A percentile compares a stretch with the other conserved stretches of the same genome.
These are phyloP conservation scores for Oreochromis niloticus DNA, from an alignment of 2,113 vertebrate species.

Conservation along the genomic window DNA sequence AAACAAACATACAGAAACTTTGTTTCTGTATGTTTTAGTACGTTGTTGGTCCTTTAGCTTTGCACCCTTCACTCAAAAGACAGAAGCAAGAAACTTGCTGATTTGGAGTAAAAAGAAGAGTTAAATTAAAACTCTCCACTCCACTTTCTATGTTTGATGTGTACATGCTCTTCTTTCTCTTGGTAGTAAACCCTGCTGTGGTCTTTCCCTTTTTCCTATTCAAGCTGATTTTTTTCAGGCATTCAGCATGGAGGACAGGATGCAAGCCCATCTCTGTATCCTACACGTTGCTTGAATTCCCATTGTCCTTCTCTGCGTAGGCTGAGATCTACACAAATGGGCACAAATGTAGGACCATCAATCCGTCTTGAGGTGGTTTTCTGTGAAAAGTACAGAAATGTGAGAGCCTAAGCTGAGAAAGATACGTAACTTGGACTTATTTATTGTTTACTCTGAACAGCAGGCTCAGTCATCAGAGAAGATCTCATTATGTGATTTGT, in stretches of 20 bases:
- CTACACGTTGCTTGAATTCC: not conserved
- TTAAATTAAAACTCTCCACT: not conserved
- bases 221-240: not conserved
- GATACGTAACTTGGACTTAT: not conserved
- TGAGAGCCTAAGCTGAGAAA: not conserved
- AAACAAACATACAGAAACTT: not conserved
- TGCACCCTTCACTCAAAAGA: not conserved
- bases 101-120: not conserved
- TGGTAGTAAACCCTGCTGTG: not conserved
- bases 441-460: constrained; percentile 8
- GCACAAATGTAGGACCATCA: not conserved
- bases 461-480: not conserved
- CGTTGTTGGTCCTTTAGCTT: not conserved
- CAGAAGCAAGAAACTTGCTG: not conserved
- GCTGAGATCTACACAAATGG: not conserved
- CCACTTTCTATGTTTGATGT: not conserved
- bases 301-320: not conserved
- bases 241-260: not conserved
- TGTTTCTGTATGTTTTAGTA: not conserved
- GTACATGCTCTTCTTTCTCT: not conserved
- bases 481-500: not conserved
- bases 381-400: not conserved
- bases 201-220: not conserved
- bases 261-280: not conserved
- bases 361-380: not conserved